Base-by-base conservation (phyloP, 2,888 invertebrate species). In the Eupeodes luniger region DNA sequence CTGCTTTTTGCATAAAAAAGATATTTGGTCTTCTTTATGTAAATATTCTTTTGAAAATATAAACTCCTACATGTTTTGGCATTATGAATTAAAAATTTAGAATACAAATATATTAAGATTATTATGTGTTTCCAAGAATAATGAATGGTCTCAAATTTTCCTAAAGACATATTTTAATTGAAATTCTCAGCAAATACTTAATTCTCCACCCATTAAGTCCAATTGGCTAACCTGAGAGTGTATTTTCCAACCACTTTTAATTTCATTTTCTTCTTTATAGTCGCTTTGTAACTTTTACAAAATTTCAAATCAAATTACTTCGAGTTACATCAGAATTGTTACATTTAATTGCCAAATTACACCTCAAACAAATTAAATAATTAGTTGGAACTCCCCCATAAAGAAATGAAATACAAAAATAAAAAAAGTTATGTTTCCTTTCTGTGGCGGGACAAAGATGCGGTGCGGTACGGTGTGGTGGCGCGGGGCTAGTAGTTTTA, bases 371-470 rank as follows among this genome's bases (percentile, higher is more conserved):
- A 70, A 70, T 44, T 70, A 55, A 70, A 6, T 40, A 44, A 55
- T 70, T 11, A 7, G 14, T 16, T 4, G 5, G 27, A 16, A 70
- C 70, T 70, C 70, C 70, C 55, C 44, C 55, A 40, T 27, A 53
- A n/a, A n/a, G n/a, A 64, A 55, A 55, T 40, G 14, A 34, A 9
- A 4, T 55, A 12, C 40, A 36, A 69, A 69, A 53, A 6, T 16
- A n/a, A 69, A 44, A 44, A 75, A 84, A 69, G 78, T 81, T 4
- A 7, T 40, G 67, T 76, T 85, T 53, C 85, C 59, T 53, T 44
- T 64, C 59, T 61, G 14, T 57, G 40, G 9, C 40, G 40, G 10
- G 27, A 27, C 27, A 2, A 27, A 27, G 27, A 2, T 27, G 27
- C 44, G 6, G 5, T 69, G 36, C 9, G 59, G 59, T 59, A 14